Percentiles rank a stretch among this genome's conserved stretches.
Conservation (phyloP, 2,797 vertebrate genomes). For the Esox lucius region DNA sequence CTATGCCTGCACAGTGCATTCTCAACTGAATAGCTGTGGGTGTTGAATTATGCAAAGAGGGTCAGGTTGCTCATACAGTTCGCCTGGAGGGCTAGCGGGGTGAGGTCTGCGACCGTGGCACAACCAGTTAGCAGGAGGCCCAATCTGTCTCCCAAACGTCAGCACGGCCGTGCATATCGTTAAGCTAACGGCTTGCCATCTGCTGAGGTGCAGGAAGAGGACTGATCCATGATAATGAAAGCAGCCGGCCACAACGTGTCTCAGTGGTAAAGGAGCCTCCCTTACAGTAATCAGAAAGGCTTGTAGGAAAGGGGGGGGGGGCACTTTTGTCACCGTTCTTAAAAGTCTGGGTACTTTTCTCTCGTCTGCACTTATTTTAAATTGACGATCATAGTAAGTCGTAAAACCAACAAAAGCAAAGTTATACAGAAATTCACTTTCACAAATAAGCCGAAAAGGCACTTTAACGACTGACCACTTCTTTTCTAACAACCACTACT, state of each 20-base stretch:
- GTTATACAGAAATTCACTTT: background rate
- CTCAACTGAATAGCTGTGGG: conserved; percentile 23
- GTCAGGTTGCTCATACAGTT: too few relatives aligned
- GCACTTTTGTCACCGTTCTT: background rate
- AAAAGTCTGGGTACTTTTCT: background rate
- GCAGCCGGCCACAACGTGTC: conserved; percentile 67
- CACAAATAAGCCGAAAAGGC: background rate
- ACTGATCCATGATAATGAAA: conserved; percentile 77
- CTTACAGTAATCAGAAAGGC: conserved; percentile 48
- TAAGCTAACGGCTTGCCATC: conserved; percentile 79
- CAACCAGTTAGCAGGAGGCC: conserved; percentile 71
- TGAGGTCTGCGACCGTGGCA: conserved; percentile 56
- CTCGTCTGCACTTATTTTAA: background rate
- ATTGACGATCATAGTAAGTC: background rate
- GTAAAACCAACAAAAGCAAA: background rate
- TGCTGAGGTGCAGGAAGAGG: conserved; percentile 73
- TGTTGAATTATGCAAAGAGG: conserved; percentile 36
- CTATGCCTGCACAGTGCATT: background rate
- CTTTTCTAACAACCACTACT: conserved; percentile 1
- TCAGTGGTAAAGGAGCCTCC: conserved; percentile 44
- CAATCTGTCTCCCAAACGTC: conserved; percentile 71
- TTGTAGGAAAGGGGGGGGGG: background rate
- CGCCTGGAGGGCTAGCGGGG: conserved; percentile 64
- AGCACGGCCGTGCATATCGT: conserved; percentile 74
- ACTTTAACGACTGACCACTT: background rate